Evolutionary conservation across 2,888 invertebrate species (phyloP).

Genomic region (Acanthosoma haemorrhoidale): DNA sequence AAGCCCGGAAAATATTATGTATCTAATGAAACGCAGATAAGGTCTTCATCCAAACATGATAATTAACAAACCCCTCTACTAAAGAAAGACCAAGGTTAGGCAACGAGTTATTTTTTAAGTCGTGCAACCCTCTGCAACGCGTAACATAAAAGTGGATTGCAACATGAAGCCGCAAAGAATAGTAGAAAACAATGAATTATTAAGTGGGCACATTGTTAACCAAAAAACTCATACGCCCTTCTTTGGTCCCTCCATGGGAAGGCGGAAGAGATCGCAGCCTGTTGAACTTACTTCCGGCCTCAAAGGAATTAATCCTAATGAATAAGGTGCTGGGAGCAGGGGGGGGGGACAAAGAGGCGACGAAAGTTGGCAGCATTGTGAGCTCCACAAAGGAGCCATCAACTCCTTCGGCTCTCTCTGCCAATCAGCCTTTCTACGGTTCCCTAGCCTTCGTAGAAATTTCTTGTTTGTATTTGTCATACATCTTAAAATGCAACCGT

Average conservation of each 20-base stretch:
- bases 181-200: neutral
- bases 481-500: no score
- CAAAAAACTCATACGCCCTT: neutral
- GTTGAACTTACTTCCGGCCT: neutral
- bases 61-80: no score
- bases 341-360: slow-evolving; percentile 2
- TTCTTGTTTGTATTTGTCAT: no score
- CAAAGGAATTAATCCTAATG: slow-evolving; percentile 4
- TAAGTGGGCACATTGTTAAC: neutral
- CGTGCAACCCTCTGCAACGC: no score
- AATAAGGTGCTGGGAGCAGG: neutral
- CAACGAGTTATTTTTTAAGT: no score
- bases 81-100: no score
- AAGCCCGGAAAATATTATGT: no score
- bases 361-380: slow-evolving; percentile 7
- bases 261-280: neutral
- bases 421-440: slow-evolving; percentile 2
- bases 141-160: no score
- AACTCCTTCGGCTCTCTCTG: neutral
- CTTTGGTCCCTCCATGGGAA: neutral
- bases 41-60: no score
- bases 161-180: neutral
- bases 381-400: slow-evolving; percentile 1
- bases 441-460: no score
- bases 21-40: no score